Evolutionary conservation across 2,888 invertebrate species (phyloP), one percentile per base, ranked within the genome.

Genomic region (Dolomedes plantarius): DNA sequence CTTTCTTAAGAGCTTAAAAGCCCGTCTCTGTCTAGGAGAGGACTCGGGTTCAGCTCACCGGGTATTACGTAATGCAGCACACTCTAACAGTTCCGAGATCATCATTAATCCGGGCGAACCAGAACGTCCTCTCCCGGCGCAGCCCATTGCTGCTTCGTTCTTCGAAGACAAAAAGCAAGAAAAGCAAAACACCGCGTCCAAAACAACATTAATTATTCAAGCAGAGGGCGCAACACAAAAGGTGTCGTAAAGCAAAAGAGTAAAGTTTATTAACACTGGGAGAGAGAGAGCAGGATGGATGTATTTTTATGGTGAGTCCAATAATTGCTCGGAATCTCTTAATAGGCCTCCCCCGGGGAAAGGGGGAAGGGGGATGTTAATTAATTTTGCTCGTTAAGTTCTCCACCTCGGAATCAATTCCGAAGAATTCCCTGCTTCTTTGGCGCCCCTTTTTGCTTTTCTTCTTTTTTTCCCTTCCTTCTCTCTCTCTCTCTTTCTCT

Each of bases 181-280:
- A 75, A 76, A 77, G 36, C 39, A 77, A 77, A 72, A 39, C 77
- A 77, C 13, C 13, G 69, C 69, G 77, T 72, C 77, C 77, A 83
- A 72, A 83, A 83, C 83, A 83, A 77, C 83, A 83, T 83, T 83
- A 77, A 83, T 83, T 83, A 83, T 83, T 83, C 83, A 72, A 69
- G 62, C 62, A 75, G 69, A 65, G 73, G 23, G 78, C 62, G 78
- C 76, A 29, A 68, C 73, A 83, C 83, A 83, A 83, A 83, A 83
- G 83, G 83, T 83, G 83, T 83, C 83, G 77, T 83, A 77, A 83
- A 83, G 77, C 83, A 83, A 83, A 83, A 83, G 83, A 83, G 83
- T 83, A 83, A 83, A 83, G 83, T 83, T 83, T 83, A 83, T 83
- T 77, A 83, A 83, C 83, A 77, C 83, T 77, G 41, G 19, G 64